phyloP scores from a whole-genome alignment of 2,888 invertebrate genomes.

The Deroplatys truncata region DNA sequence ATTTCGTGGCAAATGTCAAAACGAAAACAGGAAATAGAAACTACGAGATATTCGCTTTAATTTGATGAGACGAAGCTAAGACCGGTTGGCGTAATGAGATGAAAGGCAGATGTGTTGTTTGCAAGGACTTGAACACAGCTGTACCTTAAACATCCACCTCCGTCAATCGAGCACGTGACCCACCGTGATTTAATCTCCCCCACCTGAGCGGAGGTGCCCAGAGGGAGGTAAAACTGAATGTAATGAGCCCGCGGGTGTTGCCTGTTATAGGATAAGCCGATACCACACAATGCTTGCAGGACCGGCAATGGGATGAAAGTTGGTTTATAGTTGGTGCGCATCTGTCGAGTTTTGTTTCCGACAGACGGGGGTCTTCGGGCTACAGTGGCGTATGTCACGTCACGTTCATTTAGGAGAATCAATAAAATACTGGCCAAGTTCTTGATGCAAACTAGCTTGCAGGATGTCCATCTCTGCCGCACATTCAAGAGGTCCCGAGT shows the following conservation, averaged over 20 bases:
- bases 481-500: no score
- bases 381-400: neutral
- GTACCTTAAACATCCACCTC: neutral
- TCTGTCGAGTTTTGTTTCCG: neutral
- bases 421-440: no score
- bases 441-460: no score
- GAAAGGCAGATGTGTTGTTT: neutral
- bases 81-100: no score
- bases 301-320: neutral
- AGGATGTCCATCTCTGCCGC: no score
- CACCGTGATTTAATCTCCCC: conserved; percentile 47
- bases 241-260: conserved; percentile 38
- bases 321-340: conserved; percentile 4
- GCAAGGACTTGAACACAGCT: neutral
- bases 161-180: conserved; percentile 9
- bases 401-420: neutral
- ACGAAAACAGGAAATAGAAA: no score
- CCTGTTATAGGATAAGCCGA: neutral
- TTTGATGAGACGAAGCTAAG: no score
- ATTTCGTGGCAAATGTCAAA: no score
- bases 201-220: conserved; percentile 48
- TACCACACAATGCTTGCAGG: neutral
- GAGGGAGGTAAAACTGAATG: conserved; percentile 46
- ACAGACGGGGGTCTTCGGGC: neutral
- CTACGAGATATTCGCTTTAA: no score